Base-by-base conservation (phyloP, 2,113 vertebrate species). In the Ia io region DNA sequence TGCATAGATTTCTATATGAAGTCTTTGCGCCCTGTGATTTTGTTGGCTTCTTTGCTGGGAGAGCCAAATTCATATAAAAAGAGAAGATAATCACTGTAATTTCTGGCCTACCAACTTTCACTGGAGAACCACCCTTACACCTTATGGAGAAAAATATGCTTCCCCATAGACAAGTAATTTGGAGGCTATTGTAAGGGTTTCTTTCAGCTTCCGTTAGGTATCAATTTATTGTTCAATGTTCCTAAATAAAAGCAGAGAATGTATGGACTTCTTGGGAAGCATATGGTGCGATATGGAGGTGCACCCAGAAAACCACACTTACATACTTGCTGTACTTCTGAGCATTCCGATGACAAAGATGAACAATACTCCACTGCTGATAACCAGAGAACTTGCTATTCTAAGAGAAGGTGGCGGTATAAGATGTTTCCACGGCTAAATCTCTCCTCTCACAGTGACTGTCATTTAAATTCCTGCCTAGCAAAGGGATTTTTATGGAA, bases 401-500 rank as follows among this genome's bases (percentile, higher is more conserved):
- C 95, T 97, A 97, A 97, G 96, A 97, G 86, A 96, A 96, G 94
- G 88, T 94, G 83, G 96, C 95, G 85, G 78, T 51, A 97, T 76
- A 96, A 92, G 97, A 97, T 47, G 94, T 78, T 97, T 97, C 67
- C 95, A 91, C 97, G 77, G 94, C 95, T 97, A 97, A 97, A 92
- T 96, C 97, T 96, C 94, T 96, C 91, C 84, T 96, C 96, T 98
- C 86, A 90, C 91, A 94, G 96, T 96, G 93, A 44, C 89, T 97
- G 71, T 94, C 93, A 96, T 98, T 98, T 97, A 97, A 98, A 98
- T 98, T 98, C 96, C 97, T 98, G 93, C 96, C 93, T 83, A 78
- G 96, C 49, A 98, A 98, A 98, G 94, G 96, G 97, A 98, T 97
- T 98, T 98, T 98, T 98, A 97, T 82, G n/a, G 96, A 98, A 97